These are phyloP conservation scores for Brachionus asplanchnoidis DNA, from an alignment of 1,140 invertebrate genomes.

Conservation along the genomic window DNA sequence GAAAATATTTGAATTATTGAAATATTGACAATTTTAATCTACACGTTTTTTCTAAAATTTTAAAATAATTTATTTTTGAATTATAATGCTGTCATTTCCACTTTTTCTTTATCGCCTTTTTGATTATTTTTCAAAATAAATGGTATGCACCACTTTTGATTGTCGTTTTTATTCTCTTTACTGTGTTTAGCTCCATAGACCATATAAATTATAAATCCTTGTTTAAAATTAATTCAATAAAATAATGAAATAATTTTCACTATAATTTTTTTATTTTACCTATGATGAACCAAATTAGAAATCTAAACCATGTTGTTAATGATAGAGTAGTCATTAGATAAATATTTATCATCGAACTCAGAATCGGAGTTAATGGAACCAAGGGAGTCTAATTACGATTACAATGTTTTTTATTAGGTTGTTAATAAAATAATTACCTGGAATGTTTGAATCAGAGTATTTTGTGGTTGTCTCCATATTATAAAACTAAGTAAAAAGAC, in stretches of 20 bases:
- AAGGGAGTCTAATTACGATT: conserved; percentile 66
- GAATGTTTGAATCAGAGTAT: conserved; percentile 43
- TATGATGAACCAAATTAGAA: conserved; percentile 71
- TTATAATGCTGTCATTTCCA: neutral
- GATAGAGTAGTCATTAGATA: conserved; percentile 82
- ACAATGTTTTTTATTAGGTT: neutral
- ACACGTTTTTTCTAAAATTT: neutral
- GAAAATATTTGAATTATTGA: neutral
- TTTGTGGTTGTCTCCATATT: conserved; percentile 44
- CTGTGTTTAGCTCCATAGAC: neutral
- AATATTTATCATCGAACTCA: conserved; percentile 77
- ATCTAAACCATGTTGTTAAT: conserved; percentile 74
- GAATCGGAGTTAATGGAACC: conserved; percentile 74
- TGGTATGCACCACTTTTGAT: neutral
- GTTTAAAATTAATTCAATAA: neutral
- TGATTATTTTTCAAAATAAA: neutral
- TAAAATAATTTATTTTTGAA: neutral
- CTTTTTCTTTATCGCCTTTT: neutral
- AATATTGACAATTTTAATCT: no score
- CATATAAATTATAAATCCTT: neutral
- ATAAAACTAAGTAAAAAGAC: conserved; percentile 42
- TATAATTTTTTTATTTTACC: neutral
- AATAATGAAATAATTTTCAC: neutral
- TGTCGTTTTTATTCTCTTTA: neutral
- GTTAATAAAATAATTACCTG: conserved; percentile 8